Evolutionary conservation across 2,113 vertebrate genomes (phyloP).

Genomic region (Sinosuthora webbiana): DNA sequence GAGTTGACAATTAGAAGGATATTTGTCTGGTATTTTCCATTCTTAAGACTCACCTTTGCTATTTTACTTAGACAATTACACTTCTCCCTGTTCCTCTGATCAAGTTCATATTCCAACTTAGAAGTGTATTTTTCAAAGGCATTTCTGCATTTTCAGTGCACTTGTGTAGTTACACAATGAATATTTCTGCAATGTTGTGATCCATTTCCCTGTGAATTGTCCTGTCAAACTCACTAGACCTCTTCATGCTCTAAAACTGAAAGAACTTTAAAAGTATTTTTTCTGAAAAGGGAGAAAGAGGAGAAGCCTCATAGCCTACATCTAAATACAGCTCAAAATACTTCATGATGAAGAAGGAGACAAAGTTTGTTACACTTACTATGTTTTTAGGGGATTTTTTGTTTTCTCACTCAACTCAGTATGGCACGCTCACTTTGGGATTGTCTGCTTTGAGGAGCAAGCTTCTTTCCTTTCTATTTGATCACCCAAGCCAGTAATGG

Average conservation of each 20-base stretch:
- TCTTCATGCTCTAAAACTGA: not conserved
- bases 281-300: not conserved
- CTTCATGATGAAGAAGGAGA: not conserved
- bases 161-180: not conserved
- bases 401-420: not conserved
- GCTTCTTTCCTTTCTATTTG: not conserved
- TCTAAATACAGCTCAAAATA: not conserved
- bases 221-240: not conserved
- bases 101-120: not conserved
- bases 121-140: not conserved
- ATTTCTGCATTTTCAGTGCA: not conserved
- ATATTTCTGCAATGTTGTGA: not conserved
- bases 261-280: not conserved
- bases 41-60: not conserved
- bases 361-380: not conserved
- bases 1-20: not conserved
- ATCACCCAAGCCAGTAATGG: not conserved
- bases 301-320: not conserved
- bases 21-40: not conserved
- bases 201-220: not conserved
- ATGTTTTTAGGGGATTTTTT: fast-evolving
- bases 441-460: not conserved
- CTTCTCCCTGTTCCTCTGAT: not conserved
- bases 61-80: not conserved
- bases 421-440: not conserved